phyloP scores from a whole-genome alignment of 2,113 vertebrate genomes.

The Ovibos moschatus region DNA sequence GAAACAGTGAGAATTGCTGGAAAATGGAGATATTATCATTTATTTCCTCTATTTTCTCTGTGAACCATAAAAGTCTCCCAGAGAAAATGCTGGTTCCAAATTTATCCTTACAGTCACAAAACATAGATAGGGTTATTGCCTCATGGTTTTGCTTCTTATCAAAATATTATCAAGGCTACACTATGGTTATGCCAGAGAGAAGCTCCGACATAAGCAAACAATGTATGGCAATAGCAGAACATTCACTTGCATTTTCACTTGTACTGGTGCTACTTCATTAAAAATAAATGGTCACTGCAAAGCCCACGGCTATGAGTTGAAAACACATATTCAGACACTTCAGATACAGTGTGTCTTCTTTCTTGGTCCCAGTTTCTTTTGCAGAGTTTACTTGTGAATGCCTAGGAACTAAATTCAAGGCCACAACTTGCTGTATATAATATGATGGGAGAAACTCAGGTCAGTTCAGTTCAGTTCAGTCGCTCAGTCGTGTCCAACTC shows the following conservation, averaged over 20 bases:
- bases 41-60: background rate
- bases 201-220: background rate
- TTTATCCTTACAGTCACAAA: background rate
- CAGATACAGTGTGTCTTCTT: background rate
- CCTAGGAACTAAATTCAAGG: background rate
- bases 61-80: background rate
- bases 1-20: background rate
- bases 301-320: background rate
- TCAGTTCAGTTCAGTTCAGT: no score
- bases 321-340: background rate
- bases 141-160: background rate
- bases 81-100: background rate
- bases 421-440: background rate
- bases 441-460: background rate
- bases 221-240: background rate
- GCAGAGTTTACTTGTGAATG: background rate
- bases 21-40: background rate
- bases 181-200: background rate
- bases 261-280: background rate
- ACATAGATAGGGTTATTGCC: background rate
- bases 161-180: background rate
- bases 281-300: background rate
- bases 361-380: background rate
- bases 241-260: background rate
- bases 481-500: fast-evolving